Percentiles rank a stretch among this genome's conserved stretches.
Evolutionary conservation across 2,797 vertebrate genomes (phyloP).

Genomic region (Clangula hyemalis): DNA sequence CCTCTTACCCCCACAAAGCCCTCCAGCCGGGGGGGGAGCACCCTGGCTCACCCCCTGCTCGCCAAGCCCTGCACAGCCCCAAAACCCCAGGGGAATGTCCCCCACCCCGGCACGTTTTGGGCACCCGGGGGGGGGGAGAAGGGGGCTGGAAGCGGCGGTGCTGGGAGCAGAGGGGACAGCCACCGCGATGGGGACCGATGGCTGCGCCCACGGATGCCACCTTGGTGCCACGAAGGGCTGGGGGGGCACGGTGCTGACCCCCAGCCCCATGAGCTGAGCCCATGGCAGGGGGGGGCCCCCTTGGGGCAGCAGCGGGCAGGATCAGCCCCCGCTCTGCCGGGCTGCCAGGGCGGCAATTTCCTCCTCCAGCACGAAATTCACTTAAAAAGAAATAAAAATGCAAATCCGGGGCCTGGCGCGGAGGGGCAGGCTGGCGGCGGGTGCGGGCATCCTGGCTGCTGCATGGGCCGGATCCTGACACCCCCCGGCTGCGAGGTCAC

Average conservation of each 20-base stretch:
- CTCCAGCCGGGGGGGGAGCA: not conserved
- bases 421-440: not conserved
- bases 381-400: not conserved
- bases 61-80: not conserved
- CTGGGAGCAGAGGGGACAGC: not conserved
- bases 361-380: not conserved
- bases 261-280: no score
- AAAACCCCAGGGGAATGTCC: not conserved
- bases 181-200: no score
- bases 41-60: not conserved
- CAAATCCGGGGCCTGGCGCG: not conserved
- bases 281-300: no score
- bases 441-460: rapidly evolving
- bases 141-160: not conserved
- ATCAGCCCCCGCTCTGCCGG: not conserved
- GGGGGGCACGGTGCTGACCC: no score
- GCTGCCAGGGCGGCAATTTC: not conserved
- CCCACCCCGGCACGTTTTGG: rapidly evolving
- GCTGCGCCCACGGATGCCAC: not conserved
- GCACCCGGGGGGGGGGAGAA: not conserved
- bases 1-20: no score
- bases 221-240: no score
- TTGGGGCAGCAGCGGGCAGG: not conserved
- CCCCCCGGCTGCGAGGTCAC: rapidly evolving
- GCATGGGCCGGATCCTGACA: not conserved